Base-by-base conservation (phyloP, 1,140 invertebrate genomes). In the Trichonephila inaurata region DNA sequence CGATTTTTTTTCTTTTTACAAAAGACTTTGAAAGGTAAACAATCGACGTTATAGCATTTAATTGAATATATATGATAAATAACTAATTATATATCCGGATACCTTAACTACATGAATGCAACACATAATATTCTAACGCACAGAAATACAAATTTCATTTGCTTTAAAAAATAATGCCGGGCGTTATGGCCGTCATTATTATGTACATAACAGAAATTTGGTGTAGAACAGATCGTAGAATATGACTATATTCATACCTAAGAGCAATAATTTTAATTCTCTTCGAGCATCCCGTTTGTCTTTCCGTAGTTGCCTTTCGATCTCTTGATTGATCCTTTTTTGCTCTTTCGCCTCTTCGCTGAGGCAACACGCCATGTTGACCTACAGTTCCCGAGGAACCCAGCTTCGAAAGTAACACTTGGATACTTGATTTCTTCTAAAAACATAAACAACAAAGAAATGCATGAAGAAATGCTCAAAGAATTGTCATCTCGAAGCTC, bases 311-410 rank as follows among this genome's bases (percentile, higher is more conserved):
- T 99, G 99, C 96, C 98, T 97, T 97, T 99, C 99, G 96, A 99
- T 99, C 97, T 99, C 99, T 97, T 99, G 99, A 97, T 99, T 99
- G 96, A 99, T 99, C 96, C 99, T 97, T 97, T 99, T 99, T 97
- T 99, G 99, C 97, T 99, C 99, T 97, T 99, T 99, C 96, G 99
- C 99, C 97, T 99, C 99, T 97, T 99, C 99, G 96, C 98, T 99
- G 96, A 99, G 97, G 97, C 99, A 99, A 97, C 99, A 99, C 97
- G 99, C 98, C 99, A 99, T 93, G 92, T 93, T 93, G 92, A 86
- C 92, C 85, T 93, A 93, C 66, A 93, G 85, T 64, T 85, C 83
- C 92, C 40, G 85, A 93, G 64, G 85, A 87, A 93, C 92, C 92
- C 92, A 88, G 91, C 91, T 92, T 92, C 33, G 51, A 62, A 93